Conservation (phyloP, 2,113 vertebrate genomes). For the Dascyllus trimaculatus region DNA sequence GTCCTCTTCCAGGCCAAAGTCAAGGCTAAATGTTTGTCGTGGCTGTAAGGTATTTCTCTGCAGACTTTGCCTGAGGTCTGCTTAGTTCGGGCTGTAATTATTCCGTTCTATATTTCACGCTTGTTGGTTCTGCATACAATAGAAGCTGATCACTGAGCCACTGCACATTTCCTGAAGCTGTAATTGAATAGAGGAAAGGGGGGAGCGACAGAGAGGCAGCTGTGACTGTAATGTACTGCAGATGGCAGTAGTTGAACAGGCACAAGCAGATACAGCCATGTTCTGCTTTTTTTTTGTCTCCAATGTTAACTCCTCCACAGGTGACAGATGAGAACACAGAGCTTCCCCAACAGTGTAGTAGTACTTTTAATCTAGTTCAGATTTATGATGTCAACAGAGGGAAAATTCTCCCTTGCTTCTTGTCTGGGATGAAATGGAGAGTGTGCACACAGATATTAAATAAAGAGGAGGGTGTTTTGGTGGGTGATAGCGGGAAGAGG, state of each 20-base stretch:
- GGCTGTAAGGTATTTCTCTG: slow-evolving; percentile 63
- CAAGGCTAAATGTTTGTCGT: slow-evolving; percentile 60
- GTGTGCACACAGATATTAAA: slow-evolving; percentile 72
- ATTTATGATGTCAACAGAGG: slow-evolving; percentile 80
- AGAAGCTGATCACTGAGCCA: slow-evolving; percentile 61
- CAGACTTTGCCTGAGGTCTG: slow-evolving; percentile 58
- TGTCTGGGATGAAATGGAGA: slow-evolving; percentile 75
- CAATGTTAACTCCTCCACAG: slow-evolving; percentile 66
- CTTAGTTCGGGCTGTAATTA: slow-evolving; percentile 72
- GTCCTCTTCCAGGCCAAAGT: slow-evolving; percentile 63
- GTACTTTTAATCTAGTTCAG: slow-evolving; percentile 79
- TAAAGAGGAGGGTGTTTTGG: slow-evolving; percentile 71
- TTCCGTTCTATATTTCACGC: slow-evolving; percentile 73
- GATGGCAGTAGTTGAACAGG: slow-evolving; percentile 83
- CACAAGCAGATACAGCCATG: slow-evolving; percentile 24
- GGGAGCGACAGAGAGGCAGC: slow-evolving; percentile 26
- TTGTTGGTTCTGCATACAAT: slow-evolving; percentile 72
- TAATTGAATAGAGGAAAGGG: slow-evolving; percentile 49
- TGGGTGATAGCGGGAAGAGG: slow-evolving; percentile 37
- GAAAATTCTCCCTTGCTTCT: slow-evolving; percentile 72
- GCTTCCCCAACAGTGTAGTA: slow-evolving; percentile 66
- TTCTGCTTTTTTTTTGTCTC: slow-evolving; percentile 14
- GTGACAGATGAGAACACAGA: slow-evolving; percentile 77
- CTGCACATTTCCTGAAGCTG: slow-evolving; percentile 62
- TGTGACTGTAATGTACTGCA: slow-evolving; percentile 70